phyloP scores from a whole-genome alignment of 2,797 vertebrate genomes.

The Phoeniculus purpureus region DNA sequence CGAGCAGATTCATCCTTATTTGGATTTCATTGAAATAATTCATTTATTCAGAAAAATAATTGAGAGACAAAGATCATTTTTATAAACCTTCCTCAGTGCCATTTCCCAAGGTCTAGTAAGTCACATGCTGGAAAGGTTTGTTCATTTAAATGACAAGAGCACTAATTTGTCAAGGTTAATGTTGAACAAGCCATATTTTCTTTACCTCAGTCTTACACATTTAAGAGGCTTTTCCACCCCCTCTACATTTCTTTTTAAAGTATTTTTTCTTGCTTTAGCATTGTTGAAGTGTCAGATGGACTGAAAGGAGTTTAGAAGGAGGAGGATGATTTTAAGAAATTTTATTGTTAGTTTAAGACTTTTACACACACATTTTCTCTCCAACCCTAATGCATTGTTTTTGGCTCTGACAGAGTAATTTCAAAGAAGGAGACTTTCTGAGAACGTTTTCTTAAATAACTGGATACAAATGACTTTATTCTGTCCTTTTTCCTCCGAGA shows the following conservation, averaged over 20 bases:
- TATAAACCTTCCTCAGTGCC: constrained; percentile 30
- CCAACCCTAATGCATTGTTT: constrained; percentile 1
- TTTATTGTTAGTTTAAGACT: constrained; percentile 28
- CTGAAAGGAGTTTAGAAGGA: not conserved
- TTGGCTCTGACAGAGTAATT: constrained; percentile 16
- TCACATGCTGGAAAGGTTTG: constrained; percentile 7
- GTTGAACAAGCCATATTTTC: constrained; percentile 38
- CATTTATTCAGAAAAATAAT: constrained; percentile 64
- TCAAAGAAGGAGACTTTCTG: not conserved
- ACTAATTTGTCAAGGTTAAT: constrained; percentile 62
- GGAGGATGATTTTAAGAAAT: constrained; percentile 3
- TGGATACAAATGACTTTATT: not conserved
- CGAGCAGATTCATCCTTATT: constrained; percentile 45
- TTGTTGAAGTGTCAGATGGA: constrained; percentile 16
- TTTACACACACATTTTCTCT: constrained; percentile 2
- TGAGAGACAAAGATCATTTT: constrained; percentile 36
- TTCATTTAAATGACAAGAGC: constrained; percentile 59
- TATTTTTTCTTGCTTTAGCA: not conserved
- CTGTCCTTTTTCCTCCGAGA: not conserved
- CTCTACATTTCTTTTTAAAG: not conserved
- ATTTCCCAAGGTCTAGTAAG: constrained; percentile 50
- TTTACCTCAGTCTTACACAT: constrained; percentile 42
- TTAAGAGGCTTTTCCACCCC: constrained; percentile 33
- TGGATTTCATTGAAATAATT: constrained; percentile 45
- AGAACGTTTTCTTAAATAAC: not conserved